These are phyloP conservation scores for Apteryx owenii DNA, from an alignment of 2,113 vertebrate species.

Conservation along the genomic window DNA sequence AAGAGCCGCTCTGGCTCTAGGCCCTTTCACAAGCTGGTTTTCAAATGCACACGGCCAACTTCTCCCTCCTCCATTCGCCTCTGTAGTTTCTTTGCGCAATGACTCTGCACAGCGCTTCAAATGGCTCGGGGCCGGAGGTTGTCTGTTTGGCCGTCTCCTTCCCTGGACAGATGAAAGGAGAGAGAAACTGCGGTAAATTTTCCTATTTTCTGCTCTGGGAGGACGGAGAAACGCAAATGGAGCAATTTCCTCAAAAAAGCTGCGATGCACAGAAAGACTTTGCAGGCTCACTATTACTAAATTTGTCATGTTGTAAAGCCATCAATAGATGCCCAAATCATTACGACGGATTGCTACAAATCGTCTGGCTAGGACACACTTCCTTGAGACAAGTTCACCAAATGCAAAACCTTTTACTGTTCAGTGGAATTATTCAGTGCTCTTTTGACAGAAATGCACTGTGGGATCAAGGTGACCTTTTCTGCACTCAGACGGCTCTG, in stretches of 20 bases:
- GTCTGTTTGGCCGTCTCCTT: background rate
- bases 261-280: background rate
- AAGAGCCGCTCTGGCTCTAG: background rate
- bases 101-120: background rate
- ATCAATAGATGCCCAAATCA: background rate
- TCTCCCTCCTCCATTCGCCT: background rate
- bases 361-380: background rate
- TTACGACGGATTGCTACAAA: background rate
- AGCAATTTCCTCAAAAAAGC: background rate
- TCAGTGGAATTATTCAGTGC: background rate
- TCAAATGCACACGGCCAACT: background rate
- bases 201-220: background rate
- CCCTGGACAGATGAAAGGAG: background rate
- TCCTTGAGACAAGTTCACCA: background rate
- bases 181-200: background rate
- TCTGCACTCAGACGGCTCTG: background rate
- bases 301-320: background rate
- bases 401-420: background rate
- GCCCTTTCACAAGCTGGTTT: background rate
- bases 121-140: background rate
- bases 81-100: background rate
- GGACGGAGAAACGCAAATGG: background rate
- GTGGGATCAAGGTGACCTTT: background rate
- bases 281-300: background rate
- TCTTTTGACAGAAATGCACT: background rate